Conservation (phyloP, 2,797 vertebrate genomes). For the Fistularia commersonii region DNA sequence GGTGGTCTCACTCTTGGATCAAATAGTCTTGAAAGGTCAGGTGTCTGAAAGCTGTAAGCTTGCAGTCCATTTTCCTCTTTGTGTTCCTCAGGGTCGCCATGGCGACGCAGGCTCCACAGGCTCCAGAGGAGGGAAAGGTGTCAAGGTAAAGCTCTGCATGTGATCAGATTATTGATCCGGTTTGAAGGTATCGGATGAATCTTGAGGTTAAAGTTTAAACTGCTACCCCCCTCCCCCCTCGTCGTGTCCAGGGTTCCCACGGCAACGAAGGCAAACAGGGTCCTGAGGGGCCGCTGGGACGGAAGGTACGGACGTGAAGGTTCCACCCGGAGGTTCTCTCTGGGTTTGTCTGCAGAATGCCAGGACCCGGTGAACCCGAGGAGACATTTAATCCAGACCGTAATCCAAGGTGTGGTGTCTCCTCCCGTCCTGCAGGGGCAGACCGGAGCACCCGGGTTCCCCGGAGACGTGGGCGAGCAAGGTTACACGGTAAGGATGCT, state of each 20-base stretch:
- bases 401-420: neutral
- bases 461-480: conserved; percentile 69
- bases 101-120: conserved; percentile 61
- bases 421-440: conserved; percentile 63
- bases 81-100: conserved; percentile 50
- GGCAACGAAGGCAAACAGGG: conserved; percentile 59
- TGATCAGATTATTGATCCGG: too few species aligned
- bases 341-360: neutral
- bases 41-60: too few species aligned
- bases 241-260: conserved; percentile 52
- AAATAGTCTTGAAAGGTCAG: neutral
- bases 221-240: too few species aligned
- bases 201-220: too few species aligned
- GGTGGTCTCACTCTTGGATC: too few species aligned
- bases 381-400: too few species aligned
- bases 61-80: neutral
- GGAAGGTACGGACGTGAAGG: conserved; percentile 52
- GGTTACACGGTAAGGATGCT: conserved; percentile 66
- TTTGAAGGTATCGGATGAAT: too few species aligned
- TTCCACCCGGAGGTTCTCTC: neutral
- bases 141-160: conserved; percentile 57
- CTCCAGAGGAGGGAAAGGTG: conserved; percentile 56
- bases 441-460: conserved; percentile 67
- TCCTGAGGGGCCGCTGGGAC: conserved; percentile 54
- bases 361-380: too few species aligned